These are phyloP conservation scores for Agrotis exclamationis DNA, from an alignment of 2,888 invertebrate species.

Conservation along the genomic window DNA sequence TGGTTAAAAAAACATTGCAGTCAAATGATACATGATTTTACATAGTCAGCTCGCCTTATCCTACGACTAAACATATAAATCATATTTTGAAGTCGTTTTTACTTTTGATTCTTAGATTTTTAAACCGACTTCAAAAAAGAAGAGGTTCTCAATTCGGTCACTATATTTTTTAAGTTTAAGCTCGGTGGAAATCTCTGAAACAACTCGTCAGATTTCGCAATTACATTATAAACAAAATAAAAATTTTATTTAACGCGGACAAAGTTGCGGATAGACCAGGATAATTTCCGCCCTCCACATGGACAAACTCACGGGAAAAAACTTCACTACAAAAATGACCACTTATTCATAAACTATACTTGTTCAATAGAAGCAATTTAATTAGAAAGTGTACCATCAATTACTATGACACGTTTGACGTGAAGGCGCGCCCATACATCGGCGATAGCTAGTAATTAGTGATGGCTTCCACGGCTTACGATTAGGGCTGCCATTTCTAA, in stretches of 20 bases:
- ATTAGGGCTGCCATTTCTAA: constrained; percentile 1
- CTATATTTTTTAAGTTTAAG: too few relatives aligned
- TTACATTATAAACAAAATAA: too few relatives aligned
- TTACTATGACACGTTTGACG: constrained; percentile 84
- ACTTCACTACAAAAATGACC: neutral
- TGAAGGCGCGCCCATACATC: constrained; percentile 74
- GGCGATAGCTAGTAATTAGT: constrained; percentile 77
- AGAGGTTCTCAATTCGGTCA: too few relatives aligned
- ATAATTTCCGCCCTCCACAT: neutral
- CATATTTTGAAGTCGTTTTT: too few relatives aligned
- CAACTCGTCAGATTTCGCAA: too few relatives aligned
- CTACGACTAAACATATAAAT: too few relatives aligned
- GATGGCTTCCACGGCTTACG: constrained; percentile 50
- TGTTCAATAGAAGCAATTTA: constrained; percentile 75
- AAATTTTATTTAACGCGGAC: neutral
- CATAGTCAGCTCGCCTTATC: too few relatives aligned
- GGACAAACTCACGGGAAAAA: neutral
- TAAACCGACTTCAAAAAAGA: too few relatives aligned
- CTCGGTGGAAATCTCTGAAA: too few relatives aligned
- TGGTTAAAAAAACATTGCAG: too few relatives aligned
- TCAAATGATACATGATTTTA: too few relatives aligned
- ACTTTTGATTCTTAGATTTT: too few relatives aligned
- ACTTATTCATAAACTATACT: constrained; percentile 48
- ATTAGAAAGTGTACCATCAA: constrained; percentile 83
- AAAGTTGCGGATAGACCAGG: neutral